Conservation (phyloP, 2,113 vertebrate genomes). For the Mormyrus iriodes region DNA sequence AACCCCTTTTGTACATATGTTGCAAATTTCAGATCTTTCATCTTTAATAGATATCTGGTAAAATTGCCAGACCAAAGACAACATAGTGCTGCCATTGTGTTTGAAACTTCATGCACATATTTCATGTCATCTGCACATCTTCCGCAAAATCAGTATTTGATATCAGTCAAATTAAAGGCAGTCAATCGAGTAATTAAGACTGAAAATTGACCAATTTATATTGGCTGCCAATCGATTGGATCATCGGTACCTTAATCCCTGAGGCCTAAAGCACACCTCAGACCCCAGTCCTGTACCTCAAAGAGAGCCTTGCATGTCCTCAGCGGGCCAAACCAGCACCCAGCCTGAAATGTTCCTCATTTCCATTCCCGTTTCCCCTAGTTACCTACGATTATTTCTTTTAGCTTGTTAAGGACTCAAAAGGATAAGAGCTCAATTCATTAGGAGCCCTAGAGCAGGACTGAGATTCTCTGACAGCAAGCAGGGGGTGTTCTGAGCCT, state of each 20-base stretch:
- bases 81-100: neutral
- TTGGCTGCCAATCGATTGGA: neutral
- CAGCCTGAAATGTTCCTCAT: conserved; percentile 21
- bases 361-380: neutral
- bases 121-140: neutral
- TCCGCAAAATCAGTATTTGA: neutral
- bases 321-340: conserved; percentile 33
- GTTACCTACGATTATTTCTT: neutral
- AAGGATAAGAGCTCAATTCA: neutral
- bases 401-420: neutral
- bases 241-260: neutral
- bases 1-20: no score
- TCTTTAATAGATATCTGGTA: no score
- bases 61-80: conserved; percentile 27
- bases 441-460: neutral
- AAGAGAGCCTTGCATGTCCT: conserved; percentile 34
- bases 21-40: conserved; percentile 27
- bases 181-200: neutral
- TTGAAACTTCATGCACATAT: neutral
- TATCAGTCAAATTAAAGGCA: neutral
- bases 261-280: conserved; percentile 39
- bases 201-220: neutral
- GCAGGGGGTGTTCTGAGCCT: neutral
- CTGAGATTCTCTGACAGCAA: neutral
- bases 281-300: neutral